phyloP scores from a whole-genome alignment of 2,113 vertebrate genomes.

The Periophthalmus modestus region DNA sequence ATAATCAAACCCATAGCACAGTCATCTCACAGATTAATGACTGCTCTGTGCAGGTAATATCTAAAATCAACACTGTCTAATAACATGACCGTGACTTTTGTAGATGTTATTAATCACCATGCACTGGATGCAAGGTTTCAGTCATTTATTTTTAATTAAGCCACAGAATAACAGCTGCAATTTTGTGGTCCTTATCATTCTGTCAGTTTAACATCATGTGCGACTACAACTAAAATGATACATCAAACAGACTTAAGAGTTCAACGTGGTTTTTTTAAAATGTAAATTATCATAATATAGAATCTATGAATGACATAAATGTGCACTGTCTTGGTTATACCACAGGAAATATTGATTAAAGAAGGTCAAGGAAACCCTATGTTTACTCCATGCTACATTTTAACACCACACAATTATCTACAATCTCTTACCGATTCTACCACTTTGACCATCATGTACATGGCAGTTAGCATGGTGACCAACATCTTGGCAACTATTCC shows the following conservation, averaged over 20 bases:
- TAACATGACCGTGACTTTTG: neutral
- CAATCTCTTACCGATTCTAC: conserved; percentile 79
- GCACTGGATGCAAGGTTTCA: neutral
- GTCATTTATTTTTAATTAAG: neutral
- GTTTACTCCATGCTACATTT: neutral
- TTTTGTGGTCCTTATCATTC: neutral
- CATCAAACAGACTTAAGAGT: neutral
- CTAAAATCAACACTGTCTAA: neutral
- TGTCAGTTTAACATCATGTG: neutral
- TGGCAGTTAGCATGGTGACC: conserved; percentile 83
- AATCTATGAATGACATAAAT: neutral
- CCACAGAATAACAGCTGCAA: neutral
- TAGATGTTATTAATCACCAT: neutral
- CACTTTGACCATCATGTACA: conserved; percentile 80
- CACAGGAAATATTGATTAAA: neutral
- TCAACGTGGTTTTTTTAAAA: neutral
- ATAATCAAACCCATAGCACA: neutral
- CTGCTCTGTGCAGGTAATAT: neutral
- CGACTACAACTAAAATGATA: neutral
- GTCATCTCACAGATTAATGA: neutral
- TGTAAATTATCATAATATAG: neutral
- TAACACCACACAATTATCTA: neutral
- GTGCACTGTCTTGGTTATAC: neutral
- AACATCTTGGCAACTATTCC: conserved; percentile 76
- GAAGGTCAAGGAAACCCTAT: neutral